These are phyloP conservation scores for Lepas anatifera DNA, from an alignment of 2,888 invertebrate species.

Conservation along the genomic window DNA sequence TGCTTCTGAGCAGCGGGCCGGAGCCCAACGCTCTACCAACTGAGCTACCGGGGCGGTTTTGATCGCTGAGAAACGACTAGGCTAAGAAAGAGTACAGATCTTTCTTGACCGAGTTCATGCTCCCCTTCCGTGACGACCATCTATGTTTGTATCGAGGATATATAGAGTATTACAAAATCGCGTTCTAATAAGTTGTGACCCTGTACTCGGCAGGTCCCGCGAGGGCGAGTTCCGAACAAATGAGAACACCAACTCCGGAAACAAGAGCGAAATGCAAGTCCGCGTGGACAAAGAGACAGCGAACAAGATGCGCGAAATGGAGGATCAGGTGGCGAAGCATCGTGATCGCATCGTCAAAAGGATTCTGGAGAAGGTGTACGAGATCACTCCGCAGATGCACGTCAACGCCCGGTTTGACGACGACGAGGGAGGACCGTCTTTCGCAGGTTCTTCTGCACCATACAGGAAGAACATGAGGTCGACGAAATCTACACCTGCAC, in stretches of 20 bases:
- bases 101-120: too few relatives aligned
- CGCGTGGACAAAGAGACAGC: neutral
- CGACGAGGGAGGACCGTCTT: constrained; percentile 13
- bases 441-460: constrained; percentile 54
- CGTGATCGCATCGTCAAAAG: neutral
- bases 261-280: neutral
- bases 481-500: too few relatives aligned
- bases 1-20: too few relatives aligned
- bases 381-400: neutral
- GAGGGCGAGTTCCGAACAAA: neutral
- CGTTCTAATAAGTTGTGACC: too few relatives aligned
- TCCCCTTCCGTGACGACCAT: too few relatives aligned
- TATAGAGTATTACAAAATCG: too few relatives aligned
- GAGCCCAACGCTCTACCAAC: too few relatives aligned
- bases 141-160: too few relatives aligned
- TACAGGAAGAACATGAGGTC: too few relatives aligned
- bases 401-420: neutral
- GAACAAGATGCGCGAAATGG: neutral
- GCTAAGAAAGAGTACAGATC: too few relatives aligned
- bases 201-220: neutral
- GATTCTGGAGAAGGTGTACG: neutral
- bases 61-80: too few relatives aligned
- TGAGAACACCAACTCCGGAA: neutral
- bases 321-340: neutral
- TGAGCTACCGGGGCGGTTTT: too few relatives aligned